Conservation (phyloP, 2,797 vertebrate species). For the Periophthalmus magnuspinnatus region DNA sequence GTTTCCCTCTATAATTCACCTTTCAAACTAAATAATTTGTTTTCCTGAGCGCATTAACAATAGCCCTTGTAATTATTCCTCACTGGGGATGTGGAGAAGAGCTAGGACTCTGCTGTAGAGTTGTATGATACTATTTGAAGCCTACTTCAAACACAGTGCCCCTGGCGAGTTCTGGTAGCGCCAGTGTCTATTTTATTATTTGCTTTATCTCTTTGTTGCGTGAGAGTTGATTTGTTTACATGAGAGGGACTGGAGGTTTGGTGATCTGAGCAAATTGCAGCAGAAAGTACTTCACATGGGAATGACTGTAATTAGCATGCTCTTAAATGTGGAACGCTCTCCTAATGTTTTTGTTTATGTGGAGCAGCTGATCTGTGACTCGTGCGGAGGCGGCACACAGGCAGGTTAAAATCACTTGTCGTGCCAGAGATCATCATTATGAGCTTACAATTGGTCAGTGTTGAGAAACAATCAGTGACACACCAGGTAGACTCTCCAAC, state of each 20-base stretch:
- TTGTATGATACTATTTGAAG: slow-evolving; percentile 78
- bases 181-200: slow-evolving; percentile 73
- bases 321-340: slow-evolving; percentile 80
- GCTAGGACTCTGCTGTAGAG: slow-evolving; percentile 53
- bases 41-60: slow-evolving; percentile 60
- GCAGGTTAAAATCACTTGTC: slow-evolving; percentile 85
- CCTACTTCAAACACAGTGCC: slow-evolving; percentile 74
- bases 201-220: slow-evolving; percentile 78
- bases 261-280: slow-evolving; percentile 82
- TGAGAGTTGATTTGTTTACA: slow-evolving; percentile 81
- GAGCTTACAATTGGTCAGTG: slow-evolving; percentile 83
- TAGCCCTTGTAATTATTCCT: slow-evolving; percentile 65
- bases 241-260: slow-evolving; percentile 81
- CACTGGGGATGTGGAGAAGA: slow-evolving; percentile 54
- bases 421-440: slow-evolving; percentile 83
- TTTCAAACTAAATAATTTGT: slow-evolving; percentile 61
- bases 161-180: slow-evolving; percentile 70
- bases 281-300: slow-evolving; percentile 82
- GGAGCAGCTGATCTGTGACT: slow-evolving; percentile 78
- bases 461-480: slow-evolving; percentile 76
- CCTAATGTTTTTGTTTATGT: slow-evolving; percentile 82
- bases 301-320: slow-evolving; percentile 83
- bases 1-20: slow-evolving; percentile 42
- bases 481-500: slow-evolving; percentile 68
- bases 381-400: slow-evolving; percentile 75